Evolutionary conservation across 2,797 vertebrate genomes (phyloP).

Genomic region (Saxicola maurus): DNA sequence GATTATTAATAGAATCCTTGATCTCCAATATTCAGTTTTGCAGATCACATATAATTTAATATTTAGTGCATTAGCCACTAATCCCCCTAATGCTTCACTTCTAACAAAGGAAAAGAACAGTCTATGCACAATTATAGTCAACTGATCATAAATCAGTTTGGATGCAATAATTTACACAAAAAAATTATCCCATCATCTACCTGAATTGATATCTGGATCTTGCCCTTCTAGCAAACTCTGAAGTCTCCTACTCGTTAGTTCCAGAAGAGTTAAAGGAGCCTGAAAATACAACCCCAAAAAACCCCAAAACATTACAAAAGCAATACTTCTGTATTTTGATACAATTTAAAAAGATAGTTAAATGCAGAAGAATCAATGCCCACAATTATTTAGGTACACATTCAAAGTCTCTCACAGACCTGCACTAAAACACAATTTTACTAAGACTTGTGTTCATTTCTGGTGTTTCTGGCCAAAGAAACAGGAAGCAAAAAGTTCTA

Average conservation of each 20-base stretch:
- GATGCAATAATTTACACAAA: not conserved
- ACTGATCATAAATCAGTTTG: not conserved
- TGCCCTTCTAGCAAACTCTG: constrained; percentile 76
- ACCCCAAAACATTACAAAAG: not conserved
- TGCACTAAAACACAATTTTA: not conserved
- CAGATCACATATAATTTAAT: not conserved
- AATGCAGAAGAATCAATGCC: not conserved
- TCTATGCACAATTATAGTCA: not conserved
- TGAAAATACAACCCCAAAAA: constrained; percentile 28
- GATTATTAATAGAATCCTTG: not conserved
- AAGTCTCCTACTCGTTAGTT: constrained; percentile 77
- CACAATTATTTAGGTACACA: not conserved
- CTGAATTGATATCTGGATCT: constrained; percentile 74
- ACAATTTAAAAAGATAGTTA: not conserved
- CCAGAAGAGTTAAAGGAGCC: constrained; percentile 77
- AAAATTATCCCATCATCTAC: constrained; percentile 54
- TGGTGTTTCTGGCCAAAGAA: not conserved
- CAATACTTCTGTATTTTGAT: not conserved
- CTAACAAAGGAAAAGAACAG: not conserved
- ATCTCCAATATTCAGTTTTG: not conserved
- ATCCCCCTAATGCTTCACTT: not conserved
- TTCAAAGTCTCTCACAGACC: not conserved
- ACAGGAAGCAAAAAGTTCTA: not conserved
- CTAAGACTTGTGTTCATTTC: not conserved
- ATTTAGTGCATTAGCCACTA: not conserved